Base-by-base conservation (phyloP, 2,113 vertebrate genomes). In the Nyctereutes procyonoides region DNA sequence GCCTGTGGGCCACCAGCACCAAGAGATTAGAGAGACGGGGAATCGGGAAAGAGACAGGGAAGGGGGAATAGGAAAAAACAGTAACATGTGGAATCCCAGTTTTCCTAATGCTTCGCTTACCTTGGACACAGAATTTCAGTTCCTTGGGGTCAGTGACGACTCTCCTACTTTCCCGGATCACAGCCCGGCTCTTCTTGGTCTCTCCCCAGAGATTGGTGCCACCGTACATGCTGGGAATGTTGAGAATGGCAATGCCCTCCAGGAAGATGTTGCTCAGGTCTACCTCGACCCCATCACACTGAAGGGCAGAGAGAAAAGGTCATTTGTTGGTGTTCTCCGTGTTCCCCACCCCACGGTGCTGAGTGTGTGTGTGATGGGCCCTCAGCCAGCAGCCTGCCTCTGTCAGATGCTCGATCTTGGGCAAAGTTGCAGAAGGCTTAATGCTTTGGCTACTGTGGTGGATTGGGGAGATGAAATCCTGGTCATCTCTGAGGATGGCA, bases 211-310 rank as follows among this genome's bases (percentile, higher is more conserved):
- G 99, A 97, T 99, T 99, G 98, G 99, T 99, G 95, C 99, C 99
- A 0, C 99, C 99, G 0, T 99, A 99, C 99, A 99, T 99, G 99
- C 99, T 99, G 98, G 99, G 99, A 98, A 99, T 99, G 98, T 99
- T 99, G 97, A 99, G 99, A 90, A 99, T 98, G 0, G 99, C 99
- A 0, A 99, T 99, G 96, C 99, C 99, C 98, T 99, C 99, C 85
- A 99, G 98, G 85, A 99, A 99, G 0, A 99, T 98, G 96, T 98
- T 99, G 98, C 99, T 99, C 97, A 99, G 99, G 98, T 99, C 99
- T 56, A 99, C 97, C 67, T 98, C 98, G 93, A 99, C 99, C 28
- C 99, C 99, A 0, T 99, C 99, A 1, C 99, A 99, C 99, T 99
- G 98, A 5, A 9, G 0, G 93, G 38, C 0, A 96, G 43, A 90